Evolutionary conservation across 2,888 invertebrate genomes (phyloP).

Genomic region (Chorisops tibialis): DNA sequence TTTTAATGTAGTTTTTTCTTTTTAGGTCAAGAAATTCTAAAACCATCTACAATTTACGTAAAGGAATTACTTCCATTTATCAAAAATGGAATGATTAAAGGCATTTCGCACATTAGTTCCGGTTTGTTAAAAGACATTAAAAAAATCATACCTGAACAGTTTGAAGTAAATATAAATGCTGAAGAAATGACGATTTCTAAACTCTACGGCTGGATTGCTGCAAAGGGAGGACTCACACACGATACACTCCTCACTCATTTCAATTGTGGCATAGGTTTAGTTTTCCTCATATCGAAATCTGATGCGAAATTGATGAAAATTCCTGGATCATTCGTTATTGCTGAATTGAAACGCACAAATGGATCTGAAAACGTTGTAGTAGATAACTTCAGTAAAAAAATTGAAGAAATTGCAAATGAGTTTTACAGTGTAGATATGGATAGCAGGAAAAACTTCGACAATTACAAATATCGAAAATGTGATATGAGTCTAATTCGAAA

Average conservation of each 20-base stretch:
- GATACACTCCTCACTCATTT: conserved; percentile 84
- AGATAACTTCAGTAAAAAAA: conserved; percentile 64
- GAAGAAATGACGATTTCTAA: conserved; percentile 68
- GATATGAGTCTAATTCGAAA: too few species aligned
- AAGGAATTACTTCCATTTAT: conserved; percentile 69
- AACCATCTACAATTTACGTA: conserved; percentile 86
- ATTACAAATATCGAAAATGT: too few species aligned
- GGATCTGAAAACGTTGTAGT: conserved; percentile 48
- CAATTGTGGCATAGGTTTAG: conserved; percentile 93
- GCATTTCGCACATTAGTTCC: conserved; percentile 90
- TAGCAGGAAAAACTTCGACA: too few species aligned
- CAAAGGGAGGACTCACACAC: conserved; percentile 68
- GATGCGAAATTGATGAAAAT: conserved; percentile 55
- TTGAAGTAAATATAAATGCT: conserved; percentile 69
- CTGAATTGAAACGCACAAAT: conserved; percentile 42
- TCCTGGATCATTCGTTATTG: conserved; percentile 52
- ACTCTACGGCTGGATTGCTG: conserved; percentile 86
- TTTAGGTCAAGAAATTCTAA: conserved; percentile 73
- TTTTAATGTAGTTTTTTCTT: too few species aligned
- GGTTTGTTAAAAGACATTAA: conserved; percentile 87
- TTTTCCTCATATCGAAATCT: conserved; percentile 66
- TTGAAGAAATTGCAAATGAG: conserved; percentile 53
- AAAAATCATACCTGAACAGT: conserved; percentile 68
- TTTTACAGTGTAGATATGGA: conserved; percentile 26
- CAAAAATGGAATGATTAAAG: conserved; percentile 70